Evolutionary conservation across 2,797 vertebrate species (phyloP).

Genomic region (Xyrichtys novacula): DNA sequence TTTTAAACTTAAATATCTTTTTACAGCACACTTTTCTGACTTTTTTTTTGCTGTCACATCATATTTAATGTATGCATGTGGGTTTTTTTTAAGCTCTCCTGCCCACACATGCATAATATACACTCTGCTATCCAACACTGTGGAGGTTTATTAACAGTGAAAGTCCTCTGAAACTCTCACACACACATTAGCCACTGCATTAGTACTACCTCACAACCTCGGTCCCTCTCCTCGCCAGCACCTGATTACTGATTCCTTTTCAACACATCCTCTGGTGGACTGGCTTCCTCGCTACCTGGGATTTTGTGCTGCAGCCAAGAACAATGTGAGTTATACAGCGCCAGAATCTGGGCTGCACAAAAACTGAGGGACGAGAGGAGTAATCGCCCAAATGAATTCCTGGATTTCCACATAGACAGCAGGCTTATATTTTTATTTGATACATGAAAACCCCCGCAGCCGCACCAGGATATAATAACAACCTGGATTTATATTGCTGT

Average conservation of each 20-base stretch:
- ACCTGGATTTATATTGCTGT: slow-evolving; percentile 47
- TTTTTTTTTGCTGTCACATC: not conserved
- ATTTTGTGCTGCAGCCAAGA: slow-evolving; percentile 53
- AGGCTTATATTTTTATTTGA: slow-evolving; percentile 50
- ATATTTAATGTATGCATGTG: not conserved
- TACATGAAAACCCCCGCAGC: slow-evolving; percentile 39
- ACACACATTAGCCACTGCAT: not conserved
- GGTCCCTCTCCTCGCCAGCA: slow-evolving; percentile 26
- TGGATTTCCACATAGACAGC: slow-evolving; percentile 43
- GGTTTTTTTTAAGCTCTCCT: not conserved
- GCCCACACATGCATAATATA: not conserved
- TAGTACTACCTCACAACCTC: slow-evolving; percentile 18
- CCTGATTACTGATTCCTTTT: slow-evolving; percentile 67
- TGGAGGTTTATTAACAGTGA: slow-evolving; percentile 2
- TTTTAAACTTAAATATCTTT: not conserved
- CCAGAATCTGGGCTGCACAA: slow-evolving; percentile 41
- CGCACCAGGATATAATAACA: slow-evolving; percentile 43
- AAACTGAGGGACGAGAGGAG: slow-evolving; percentile 28
- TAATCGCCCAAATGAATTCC: slow-evolving; percentile 59
- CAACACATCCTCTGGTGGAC: slow-evolving; percentile 43
- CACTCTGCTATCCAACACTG: not conserved
- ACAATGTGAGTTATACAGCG: slow-evolving; percentile 51
- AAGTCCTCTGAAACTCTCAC: not conserved
- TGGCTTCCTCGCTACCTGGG: slow-evolving; percentile 36
- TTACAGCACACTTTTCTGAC: not conserved